Conservation (phyloP, 1,140 invertebrate species). For the Trialeurodes vaporariorum region DNA sequence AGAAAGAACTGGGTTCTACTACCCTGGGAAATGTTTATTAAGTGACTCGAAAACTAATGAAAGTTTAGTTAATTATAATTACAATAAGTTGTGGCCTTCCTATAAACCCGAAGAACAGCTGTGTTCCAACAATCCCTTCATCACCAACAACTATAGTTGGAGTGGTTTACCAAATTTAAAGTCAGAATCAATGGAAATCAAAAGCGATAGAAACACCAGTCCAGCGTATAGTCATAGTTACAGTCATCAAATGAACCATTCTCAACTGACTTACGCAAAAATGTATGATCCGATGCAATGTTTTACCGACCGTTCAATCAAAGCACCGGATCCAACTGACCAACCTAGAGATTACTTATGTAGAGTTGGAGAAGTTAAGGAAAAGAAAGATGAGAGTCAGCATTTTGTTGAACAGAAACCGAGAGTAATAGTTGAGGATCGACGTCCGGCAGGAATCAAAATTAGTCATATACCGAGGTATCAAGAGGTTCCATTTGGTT, state of each 20-base stretch:
- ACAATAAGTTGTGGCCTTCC: not conserved
- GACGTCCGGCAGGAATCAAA: constrained; percentile 9
- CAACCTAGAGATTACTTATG: not conserved
- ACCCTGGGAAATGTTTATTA: not conserved
- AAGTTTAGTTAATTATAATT: not conserved
- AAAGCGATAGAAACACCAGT: not conserved
- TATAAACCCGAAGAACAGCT: not conserved
- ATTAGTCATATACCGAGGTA: constrained; percentile 5
- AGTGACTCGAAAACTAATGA: not conserved
- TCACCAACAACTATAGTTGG: not conserved
- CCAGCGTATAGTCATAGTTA: not conserved
- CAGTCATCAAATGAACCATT: not conserved
- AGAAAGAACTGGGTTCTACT: not conserved
- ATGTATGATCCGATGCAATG: not conserved
- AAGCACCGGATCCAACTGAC: not conserved
- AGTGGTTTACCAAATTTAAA: not conserved
- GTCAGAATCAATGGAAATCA: not conserved
- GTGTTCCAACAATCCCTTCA: not conserved
- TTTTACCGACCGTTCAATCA: not conserved
- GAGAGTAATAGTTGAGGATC: constrained; percentile 7
- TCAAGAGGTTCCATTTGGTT: constrained; percentile 20
- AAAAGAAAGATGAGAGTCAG: too few species aligned
- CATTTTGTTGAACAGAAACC: not conserved
- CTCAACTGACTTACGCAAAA: not conserved
- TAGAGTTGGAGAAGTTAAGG: not conserved